A percentile compares a stretch with the other conserved stretches of the same genome.
phyloP scores from a whole-genome alignment of 1,140 invertebrate genomes.

The Chironomus striatipennis region DNA sequence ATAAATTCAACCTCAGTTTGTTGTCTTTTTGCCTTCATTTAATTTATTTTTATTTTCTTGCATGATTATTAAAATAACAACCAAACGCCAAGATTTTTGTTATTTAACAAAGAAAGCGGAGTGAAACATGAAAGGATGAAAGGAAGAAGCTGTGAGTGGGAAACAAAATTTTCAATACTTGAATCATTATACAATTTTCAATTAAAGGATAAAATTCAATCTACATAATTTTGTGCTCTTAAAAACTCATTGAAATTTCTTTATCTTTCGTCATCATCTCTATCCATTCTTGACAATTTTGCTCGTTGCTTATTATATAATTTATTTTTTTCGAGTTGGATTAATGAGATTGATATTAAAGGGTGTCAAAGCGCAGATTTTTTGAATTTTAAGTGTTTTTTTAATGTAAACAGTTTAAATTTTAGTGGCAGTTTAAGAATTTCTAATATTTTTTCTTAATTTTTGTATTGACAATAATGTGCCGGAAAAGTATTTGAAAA shows the following conservation, averaged over 20 bases:
- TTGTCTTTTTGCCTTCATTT: not conserved
- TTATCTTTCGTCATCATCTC: slow-evolving; percentile 12
- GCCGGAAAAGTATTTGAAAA: too few species aligned
- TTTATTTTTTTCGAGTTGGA: too few species aligned
- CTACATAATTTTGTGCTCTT: slow-evolving; percentile 13
- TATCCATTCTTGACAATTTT: not conserved
- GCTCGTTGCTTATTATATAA: too few species aligned
- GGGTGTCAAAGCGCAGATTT: too few species aligned
- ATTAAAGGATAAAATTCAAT: slow-evolving; percentile 10
- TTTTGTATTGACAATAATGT: too few species aligned
- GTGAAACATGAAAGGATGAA: not conserved
- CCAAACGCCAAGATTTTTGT: too few species aligned
- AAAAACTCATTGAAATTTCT: slow-evolving; percentile 3
- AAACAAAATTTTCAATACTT: not conserved
- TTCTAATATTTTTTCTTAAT: too few species aligned
- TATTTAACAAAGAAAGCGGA: too few species aligned
- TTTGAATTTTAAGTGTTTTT: too few species aligned
- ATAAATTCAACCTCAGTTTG: slow-evolving; percentile 1
- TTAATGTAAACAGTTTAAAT: too few species aligned
- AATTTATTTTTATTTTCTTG: slow-evolving; percentile 3
- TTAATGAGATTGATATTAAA: too few species aligned
- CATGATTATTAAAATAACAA: slow-evolving; percentile 1
- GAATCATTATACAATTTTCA: slow-evolving; percentile 9
- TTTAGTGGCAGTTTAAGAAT: too few species aligned
- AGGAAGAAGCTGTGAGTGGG: not conserved